Evolutionary conservation across 2,113 vertebrate species (phyloP), one percentile per base, ranked within the genome.

Genomic region (Mustelus asterias): DNA sequence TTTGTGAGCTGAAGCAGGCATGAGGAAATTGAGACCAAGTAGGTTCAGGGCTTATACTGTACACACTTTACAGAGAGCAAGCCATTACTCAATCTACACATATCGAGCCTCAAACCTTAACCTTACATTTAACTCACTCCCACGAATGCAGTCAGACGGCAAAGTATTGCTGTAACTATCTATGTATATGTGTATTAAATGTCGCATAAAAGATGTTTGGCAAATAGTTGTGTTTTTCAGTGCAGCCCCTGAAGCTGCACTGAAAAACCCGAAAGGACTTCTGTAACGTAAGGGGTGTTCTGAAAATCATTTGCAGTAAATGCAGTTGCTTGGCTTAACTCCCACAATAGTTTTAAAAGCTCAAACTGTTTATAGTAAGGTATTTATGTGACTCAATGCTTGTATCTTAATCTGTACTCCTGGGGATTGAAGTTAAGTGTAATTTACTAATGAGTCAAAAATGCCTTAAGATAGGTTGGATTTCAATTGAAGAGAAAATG

Each of bases 311-410:
- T 72, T 48, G 67, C 67, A 72, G 69, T 95, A 76, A 48, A 13
- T 72, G 67, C 24, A 33, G 22, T 76, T 48, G 16, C 41, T 76
- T 44, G n/a, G 69, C 69, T 72, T n/a, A 93, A 37, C 60, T 37
- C 89, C 89, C 60, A 65, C 60, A 6, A 93, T 41, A 37, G 60
- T 93, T 93, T 33, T n/a, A 95, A 72, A 33, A 72, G 41, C 94
- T 54, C 41, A 18, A 72, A 69, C 44, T 70, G 41, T 76, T 72
- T 72, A 72, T 95, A 95, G 26, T 90, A 90, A 90, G 54, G 48
- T 54, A 72, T 72, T 95, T 69, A 72, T 72, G 94, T 94, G 92
- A 94, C 92, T 94, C 63, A 69, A 22, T 94, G 67, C 89, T 94
- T 54, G 89, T 33, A 60, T 65, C n/a, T 90, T 90, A 65, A 65